Conservation (phyloP, 2,797 vertebrate species). For the Vipera latastei region DNA sequence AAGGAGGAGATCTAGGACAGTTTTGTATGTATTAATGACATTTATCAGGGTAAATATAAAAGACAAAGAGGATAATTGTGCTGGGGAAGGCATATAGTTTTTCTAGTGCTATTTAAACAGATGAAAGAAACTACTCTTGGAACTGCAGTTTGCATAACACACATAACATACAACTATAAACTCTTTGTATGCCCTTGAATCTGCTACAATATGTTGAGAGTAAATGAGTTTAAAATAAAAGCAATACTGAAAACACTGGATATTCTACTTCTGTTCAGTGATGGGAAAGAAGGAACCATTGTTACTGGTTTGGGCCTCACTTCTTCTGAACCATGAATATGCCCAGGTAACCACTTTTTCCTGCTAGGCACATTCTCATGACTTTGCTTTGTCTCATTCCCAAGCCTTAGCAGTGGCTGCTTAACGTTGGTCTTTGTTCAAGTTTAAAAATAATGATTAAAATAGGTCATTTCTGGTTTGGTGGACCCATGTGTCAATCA, state of each 20-base stretch:
- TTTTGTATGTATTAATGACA: not conserved
- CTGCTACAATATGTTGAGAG: not conserved
- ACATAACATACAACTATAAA: not conserved
- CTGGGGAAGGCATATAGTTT: not conserved
- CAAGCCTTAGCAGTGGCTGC: not conserved
- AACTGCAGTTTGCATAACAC: not conserved
- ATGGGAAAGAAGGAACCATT: not conserved
- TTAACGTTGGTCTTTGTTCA: not conserved
- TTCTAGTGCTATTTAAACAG: not conserved
- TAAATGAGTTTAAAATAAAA: not conserved
- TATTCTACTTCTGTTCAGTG: not conserved
- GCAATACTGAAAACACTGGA: not conserved
- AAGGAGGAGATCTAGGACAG: not conserved
- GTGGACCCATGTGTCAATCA: not conserved
- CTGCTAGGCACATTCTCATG: not conserved
- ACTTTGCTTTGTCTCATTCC: not conserved
- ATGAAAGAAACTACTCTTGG: no score
- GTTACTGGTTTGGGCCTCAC: not conserved
- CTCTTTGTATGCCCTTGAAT: not conserved
- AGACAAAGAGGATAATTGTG: not conserved
- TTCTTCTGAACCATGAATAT: not conserved
- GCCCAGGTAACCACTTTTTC: not conserved
- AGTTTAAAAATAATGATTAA: not conserved
- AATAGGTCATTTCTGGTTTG: not conserved
- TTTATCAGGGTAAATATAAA: no score